Evolutionary conservation across 1,140 invertebrate genomes (phyloP).

Genomic region (Calliopsis andreniformis): DNA sequence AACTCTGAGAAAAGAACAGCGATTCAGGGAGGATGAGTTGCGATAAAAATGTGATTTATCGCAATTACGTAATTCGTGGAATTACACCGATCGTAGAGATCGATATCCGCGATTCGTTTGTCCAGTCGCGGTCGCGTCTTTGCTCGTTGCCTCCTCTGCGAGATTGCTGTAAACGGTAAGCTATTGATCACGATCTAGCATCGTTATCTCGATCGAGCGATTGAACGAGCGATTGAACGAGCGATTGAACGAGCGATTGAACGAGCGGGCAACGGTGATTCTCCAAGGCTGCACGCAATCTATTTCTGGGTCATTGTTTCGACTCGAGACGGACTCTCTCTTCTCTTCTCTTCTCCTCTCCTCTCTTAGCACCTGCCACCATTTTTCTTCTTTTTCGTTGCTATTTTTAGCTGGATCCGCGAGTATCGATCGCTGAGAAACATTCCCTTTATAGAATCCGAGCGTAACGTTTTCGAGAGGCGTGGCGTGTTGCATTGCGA

Average conservation of each 20-base stretch:
- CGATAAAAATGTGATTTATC: neutral
- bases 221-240: neutral
- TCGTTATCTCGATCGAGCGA: too few species aligned
- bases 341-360: conserved; percentile 21
- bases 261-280: neutral
- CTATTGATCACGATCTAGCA: neutral
- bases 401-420: conserved; percentile 31
- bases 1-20: too few species aligned
- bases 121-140: too few species aligned
- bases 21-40: neutral
- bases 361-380: conserved; percentile 19
- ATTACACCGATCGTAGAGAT: neutral
- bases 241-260: neutral
- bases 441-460: neutral
- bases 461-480: neutral
- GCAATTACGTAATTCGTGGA: neutral
- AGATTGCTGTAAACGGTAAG: too few species aligned
- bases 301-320: conserved; percentile 31
- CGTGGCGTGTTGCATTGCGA: too few species aligned
- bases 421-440: conserved; percentile 13
- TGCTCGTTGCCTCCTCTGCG: too few species aligned
- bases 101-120: too few species aligned
- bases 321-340: conserved; percentile 18
- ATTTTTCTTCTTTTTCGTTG: neutral
- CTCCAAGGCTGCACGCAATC: conserved; percentile 10